phyloP scores from a whole-genome alignment of 2,888 invertebrate species.

The Malthinus seriepunctatus region DNA sequence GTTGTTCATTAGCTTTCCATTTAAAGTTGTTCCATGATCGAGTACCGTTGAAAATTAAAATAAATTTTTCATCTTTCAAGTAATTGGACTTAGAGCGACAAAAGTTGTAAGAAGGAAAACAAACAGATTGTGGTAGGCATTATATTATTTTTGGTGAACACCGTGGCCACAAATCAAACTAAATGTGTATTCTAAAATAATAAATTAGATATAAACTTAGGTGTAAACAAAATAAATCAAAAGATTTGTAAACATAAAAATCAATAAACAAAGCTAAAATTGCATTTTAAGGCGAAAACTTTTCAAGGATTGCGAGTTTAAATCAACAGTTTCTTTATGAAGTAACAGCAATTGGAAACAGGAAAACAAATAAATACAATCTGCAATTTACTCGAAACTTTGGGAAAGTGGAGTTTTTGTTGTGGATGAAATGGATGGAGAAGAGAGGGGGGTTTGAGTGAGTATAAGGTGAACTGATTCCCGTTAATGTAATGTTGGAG shows the following conservation, averaged over 20 bases:
- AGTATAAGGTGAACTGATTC: constrained; percentile 44
- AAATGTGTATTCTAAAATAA: not conserved
- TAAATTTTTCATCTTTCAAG: no score
- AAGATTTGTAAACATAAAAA: constrained; percentile 2
- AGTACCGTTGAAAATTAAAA: no score
- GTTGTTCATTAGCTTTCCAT: no score
- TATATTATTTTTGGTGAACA: no score
- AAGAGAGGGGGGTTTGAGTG: constrained; percentile 10
- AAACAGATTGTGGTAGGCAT: no score
- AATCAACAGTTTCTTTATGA: constrained; percentile 31
- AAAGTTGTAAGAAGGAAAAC: no score
- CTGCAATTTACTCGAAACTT: constrained; percentile 32
- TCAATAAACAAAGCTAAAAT: constrained; percentile 10
- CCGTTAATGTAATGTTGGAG: constrained; percentile 38
- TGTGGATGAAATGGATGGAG: not conserved
- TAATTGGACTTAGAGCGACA: no score
- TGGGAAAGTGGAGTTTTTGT: constrained; percentile 23
- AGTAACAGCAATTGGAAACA: constrained; percentile 25
- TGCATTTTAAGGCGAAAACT: constrained; percentile 13
- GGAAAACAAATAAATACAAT: constrained; percentile 36
- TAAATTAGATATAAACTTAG: constrained; percentile 5
- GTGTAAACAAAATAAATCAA: constrained; percentile 9
- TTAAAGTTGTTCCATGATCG: no score
- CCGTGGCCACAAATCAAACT: no score
- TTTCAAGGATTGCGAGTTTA: constrained; percentile 17